These are phyloP conservation scores for Chitala chitala DNA, from an alignment of 2,113 vertebrate genomes.

Conservation along the genomic window DNA sequence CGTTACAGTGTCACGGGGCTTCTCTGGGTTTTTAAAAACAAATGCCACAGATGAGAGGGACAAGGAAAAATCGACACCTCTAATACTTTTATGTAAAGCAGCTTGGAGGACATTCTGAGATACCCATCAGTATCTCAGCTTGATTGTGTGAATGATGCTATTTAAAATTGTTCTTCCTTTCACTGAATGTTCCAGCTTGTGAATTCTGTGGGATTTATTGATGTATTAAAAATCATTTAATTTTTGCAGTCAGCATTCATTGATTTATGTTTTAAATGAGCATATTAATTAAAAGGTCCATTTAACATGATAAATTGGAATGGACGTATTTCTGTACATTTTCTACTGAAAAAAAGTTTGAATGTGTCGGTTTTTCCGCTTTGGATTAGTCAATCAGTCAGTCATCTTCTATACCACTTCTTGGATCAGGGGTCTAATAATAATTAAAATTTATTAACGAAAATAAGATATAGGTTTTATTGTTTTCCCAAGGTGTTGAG, in stretches of 20 bases:
- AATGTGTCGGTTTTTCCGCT: too few species aligned
- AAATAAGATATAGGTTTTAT: neutral
- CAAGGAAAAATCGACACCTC: neutral
- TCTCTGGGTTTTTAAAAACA: constrained; percentile 14
- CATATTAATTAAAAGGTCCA: neutral
- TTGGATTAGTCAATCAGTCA: too few species aligned
- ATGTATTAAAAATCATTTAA: neutral
- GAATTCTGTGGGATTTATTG: neutral
- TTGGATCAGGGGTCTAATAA: neutral
- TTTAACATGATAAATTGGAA: neutral
- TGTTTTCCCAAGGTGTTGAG: too few species aligned
- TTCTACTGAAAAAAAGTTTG: neutral
- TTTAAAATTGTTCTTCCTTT: neutral
- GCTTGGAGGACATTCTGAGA: constrained; percentile 30
- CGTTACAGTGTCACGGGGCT: neutral
- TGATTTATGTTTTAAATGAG: neutral
- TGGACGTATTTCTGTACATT: neutral
- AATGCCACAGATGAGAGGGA: neutral
- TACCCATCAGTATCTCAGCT: constrained; percentile 18
- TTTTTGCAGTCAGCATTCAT: neutral
- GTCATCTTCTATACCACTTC: neutral
- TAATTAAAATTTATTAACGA: neutral
- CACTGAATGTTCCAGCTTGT: neutral
- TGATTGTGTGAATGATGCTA: constrained; percentile 6
- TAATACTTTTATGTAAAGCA: constrained; percentile 14